A percentile compares a stretch with the other conserved stretches of the same genome.
Evolutionary conservation across 2,113 vertebrate genomes (phyloP).

Genomic region (Sisor rabdophorus): DNA sequence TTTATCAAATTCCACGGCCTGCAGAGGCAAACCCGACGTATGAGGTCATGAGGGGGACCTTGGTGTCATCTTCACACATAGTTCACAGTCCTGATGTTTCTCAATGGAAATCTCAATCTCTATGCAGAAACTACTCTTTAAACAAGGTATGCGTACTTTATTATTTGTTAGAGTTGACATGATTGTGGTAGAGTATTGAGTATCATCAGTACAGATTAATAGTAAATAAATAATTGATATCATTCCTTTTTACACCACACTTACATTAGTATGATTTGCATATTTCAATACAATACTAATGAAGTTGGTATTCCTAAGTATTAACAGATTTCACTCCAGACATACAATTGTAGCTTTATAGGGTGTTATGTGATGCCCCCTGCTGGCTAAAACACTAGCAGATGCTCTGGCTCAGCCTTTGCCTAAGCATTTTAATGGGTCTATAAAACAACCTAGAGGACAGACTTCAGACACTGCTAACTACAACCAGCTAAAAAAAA

Average conservation of each 20-base stretch:
- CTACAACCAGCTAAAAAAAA: constrained; percentile 60
- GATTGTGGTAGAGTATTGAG: no score
- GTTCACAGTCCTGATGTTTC: constrained; percentile 53
- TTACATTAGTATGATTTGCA: background rate
- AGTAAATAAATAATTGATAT: no score
- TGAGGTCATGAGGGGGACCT: constrained; percentile 79
- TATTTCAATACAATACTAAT: no score
- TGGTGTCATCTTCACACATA: constrained; percentile 47
- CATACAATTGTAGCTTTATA: constrained; percentile 49
- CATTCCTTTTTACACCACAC: background rate
- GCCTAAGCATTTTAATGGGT: constrained; percentile 62
- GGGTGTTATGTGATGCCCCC: constrained; percentile 58
- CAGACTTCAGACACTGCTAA: constrained; percentile 68
- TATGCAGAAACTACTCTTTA: background rate
- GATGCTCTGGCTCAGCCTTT: constrained; percentile 60
- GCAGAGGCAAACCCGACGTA: constrained; percentile 55
- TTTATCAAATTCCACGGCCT: constrained; percentile 72
- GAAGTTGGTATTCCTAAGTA: background rate
- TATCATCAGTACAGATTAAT: no score
- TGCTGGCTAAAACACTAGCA: constrained; percentile 67
- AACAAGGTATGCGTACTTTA: no score
- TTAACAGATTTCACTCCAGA: constrained; percentile 18
- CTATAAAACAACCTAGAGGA: constrained; percentile 63
- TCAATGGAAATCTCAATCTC: constrained; percentile 55
- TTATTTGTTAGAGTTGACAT: no score